These are phyloP conservation scores for Acheta domesticus DNA, from an alignment of 2,888 invertebrate genomes.

Conservation along the genomic window DNA sequence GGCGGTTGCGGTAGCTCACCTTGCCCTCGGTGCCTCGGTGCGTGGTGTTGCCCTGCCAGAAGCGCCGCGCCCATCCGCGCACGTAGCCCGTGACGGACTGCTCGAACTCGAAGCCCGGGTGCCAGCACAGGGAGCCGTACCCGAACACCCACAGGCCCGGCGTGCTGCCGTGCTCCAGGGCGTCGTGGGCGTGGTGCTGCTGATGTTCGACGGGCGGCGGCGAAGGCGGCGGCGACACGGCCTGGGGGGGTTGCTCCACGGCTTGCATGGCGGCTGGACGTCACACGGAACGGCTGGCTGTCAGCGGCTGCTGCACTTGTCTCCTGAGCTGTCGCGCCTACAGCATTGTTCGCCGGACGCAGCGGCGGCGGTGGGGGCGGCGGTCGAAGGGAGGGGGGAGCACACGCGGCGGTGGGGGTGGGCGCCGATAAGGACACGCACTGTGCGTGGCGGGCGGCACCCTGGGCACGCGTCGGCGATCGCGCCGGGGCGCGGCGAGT, in stretches of 20 bases:
- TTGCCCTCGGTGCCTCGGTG: constrained; percentile 72
- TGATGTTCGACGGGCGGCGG: neutral
- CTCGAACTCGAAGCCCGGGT: constrained; percentile 84
- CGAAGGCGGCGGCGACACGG: neutral
- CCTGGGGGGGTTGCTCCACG: neutral
- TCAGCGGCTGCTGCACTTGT: neutral
- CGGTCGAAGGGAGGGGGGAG: neutral
- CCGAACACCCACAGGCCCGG: constrained; percentile 85
- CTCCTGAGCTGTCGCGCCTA: neutral
- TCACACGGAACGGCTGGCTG: neutral
- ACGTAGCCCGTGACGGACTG: constrained; percentile 78
- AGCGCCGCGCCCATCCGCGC: constrained; percentile 75
- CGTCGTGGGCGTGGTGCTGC: neutral
- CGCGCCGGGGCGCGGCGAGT: too few relatives aligned
- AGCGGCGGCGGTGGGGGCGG: neutral
- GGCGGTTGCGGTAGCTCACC: constrained; percentile 50
- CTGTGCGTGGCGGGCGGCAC: too few relatives aligned
- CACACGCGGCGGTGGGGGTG: too few relatives aligned
- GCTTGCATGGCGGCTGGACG: neutral
- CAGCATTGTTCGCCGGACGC: neutral
- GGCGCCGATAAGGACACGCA: too few relatives aligned
- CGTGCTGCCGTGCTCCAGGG: neutral
- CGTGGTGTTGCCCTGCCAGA: constrained; percentile 89
- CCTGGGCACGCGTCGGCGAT: too few relatives aligned
- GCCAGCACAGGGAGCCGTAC: constrained; percentile 94